Base-by-base conservation (phyloP, 2,113 vertebrate species). In the Cricetomys ansorgei region DNA sequence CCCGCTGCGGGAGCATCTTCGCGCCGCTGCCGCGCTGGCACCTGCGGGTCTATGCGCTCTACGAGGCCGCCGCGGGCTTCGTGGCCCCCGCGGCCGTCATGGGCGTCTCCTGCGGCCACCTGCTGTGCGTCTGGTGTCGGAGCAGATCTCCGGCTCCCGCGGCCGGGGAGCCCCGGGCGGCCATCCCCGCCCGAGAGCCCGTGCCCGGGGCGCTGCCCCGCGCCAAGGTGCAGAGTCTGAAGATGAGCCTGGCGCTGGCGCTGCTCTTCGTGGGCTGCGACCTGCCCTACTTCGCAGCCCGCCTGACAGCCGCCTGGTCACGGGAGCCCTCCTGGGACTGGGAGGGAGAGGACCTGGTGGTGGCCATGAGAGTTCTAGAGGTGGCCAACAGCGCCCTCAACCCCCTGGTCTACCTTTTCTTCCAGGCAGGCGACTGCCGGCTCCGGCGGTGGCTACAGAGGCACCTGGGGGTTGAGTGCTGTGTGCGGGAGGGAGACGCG, bases 371-470 rank as follows among this genome's bases (percentile, higher is more conserved):
- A 50, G 93, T 98, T 80, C 83, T 98, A 29, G 97, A 96, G 48
- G 96, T 95, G 27, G 90, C 98, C 92, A 97, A 94, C 70, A 96
- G 98, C 50, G 98, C 98, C 1, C 96, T 98, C 86, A 96, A 99
- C 25, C 98, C 98, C 45, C 98, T 97, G 91, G 98, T 98, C 55
- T 98, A 98, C 92, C 95, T 98, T 31, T 96, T 98, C 76, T 98
- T 98, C 95, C 97, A 98, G 92, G 72, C 88, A 0, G 94, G 93
- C 2, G 80, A 65, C 62, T 27, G 97, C 87, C 62, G 43, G 65
- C 65, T 96, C 27, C 9, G 89, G 89, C 40, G 93, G 92, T 48
- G 88, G 48, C 75, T 96, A 43, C 83, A 67, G 62, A 89, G 90
- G 84, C 84, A 62, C 48, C 91, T 95, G 70, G 59, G 92, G 7